Evolutionary conservation across 2,888 invertebrate genomes (phyloP).

Genomic region (Harpalus rufipes): DNA sequence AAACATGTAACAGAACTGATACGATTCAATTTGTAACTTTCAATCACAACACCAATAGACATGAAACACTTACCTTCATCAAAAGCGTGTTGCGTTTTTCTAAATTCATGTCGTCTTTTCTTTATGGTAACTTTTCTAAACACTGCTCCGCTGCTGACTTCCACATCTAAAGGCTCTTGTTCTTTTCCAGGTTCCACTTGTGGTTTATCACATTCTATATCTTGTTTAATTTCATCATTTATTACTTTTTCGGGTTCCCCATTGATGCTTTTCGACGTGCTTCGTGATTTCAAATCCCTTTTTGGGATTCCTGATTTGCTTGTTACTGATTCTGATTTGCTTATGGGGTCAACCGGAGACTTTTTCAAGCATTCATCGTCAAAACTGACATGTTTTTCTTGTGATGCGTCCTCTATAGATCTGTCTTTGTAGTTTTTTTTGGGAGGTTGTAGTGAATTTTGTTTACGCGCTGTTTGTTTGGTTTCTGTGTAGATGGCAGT

Average conservation of each 20-base stretch:
- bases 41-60: conserved; percentile 6
- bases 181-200: conserved; percentile 32
- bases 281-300: conserved; percentile 50
- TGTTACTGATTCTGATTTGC: conserved; percentile 56
- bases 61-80: conserved; percentile 75
- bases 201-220: conserved; percentile 46
- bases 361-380: conserved; percentile 60
- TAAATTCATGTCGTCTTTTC: conserved; percentile 78
- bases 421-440: conserved; percentile 52
- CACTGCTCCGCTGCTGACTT: conserved; percentile 81
- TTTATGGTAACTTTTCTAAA: conserved; percentile 83
- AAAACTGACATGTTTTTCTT: conserved; percentile 68
- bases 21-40: conserved; percentile 47
- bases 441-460: conserved; percentile 54
- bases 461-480: conserved; percentile 53
- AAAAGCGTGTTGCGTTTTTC: conserved; percentile 74
- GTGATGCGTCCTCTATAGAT: conserved; percentile 56
- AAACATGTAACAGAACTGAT: conserved; percentile 29
- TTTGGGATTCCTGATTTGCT: conserved; percentile 61
- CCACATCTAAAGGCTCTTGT: conserved; percentile 76
- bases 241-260: conserved; percentile 23
- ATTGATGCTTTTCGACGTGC: conserved; percentile 29
- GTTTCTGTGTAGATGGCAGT: conserved; percentile 50
- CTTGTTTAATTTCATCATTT: conserved; percentile 52
- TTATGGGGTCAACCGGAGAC: conserved; percentile 32